Evolutionary conservation across 2,113 vertebrate genomes (phyloP), one percentile per base, ranked within the genome.

Genomic region (Procavia capensis): DNA sequence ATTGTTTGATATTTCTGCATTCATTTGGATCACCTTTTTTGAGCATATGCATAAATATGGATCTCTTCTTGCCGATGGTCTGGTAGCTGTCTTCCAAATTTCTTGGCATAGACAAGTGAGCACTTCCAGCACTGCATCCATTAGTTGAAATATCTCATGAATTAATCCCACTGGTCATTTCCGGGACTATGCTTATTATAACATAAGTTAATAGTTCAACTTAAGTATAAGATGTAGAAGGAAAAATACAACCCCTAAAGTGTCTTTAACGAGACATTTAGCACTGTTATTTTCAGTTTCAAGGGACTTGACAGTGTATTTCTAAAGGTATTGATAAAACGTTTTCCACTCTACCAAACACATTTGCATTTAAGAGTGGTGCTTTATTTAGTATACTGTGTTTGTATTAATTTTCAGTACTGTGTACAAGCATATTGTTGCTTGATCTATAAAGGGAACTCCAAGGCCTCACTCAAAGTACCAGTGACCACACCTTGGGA

Each of bases 391-490:
- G 97, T 96, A 92, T 94, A 97, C 93, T 86, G 94, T 90, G 96
- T 96, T 98, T 83, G 57, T 98, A 98, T 98, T 98, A 98, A 98
- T 98, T 98, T 98, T 97, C 97, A 94, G 97, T 91, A 94, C 97
- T 98, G 96, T 92, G 96, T 98, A 97, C 95, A 98, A 97, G 97
- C 97, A 97, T 98, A 98, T 98, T 98, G 98, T 98, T 97, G 97
- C 98, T 98, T 99, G 98, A 98, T 98, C 98, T 98, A 98, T 98
- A 98, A 99, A 98, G 97, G 97, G 98, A 98, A 97, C 70, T 80
- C 97, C 93, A 97, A 98, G 98, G 97, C 97, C 98, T 98, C 98
- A 93, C 96, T 97, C 95, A 95, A 95, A 97, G 96, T 91, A 97
- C 98, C 98, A 98, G 98, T 98, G 98, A 98, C 96, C 0, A 81